Base-by-base conservation (phyloP, 2,113 vertebrate species). In the Prunella fulvescens region DNA sequence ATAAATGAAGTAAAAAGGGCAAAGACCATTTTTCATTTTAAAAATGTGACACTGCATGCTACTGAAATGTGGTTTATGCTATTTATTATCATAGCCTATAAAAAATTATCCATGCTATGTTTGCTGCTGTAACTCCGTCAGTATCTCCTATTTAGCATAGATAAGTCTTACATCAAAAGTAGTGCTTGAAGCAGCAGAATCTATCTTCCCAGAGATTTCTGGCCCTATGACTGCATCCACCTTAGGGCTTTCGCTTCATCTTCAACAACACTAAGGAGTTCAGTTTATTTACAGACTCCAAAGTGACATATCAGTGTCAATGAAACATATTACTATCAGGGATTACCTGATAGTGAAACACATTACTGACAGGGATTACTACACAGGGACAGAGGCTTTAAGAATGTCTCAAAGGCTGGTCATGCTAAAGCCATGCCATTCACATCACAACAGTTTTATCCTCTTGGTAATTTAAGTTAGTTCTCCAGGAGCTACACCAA, bases 311-410 rank as follows among this genome's bases (percentile, higher is more conserved):
- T 31, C 26, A 18, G 33, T 7, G 19, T 56, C 44, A 87, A 11
- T 6, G 44, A n/a, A 89, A 74, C 7, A 35, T 11, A 4, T 33
- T 73, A 57, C 24, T 51, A 25, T 6, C 31, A 54, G 56, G 23
- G 79, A 81, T 16, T 64, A 65, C 53, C 54, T 9, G 19, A 56
- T 12, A 56, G 54, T 33, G 54, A n/a, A 88, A 73, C 7, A 37
- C 15, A 4, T 33, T 72, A 56, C 26, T 58, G 20, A 6, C 31
- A 51, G 56, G 23, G 76, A 82, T 14, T 61, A 76, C 62, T 54
- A 26, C 8, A 12, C 0, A 0, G 24, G 12, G 56, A 25, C 1
- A 33, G 51, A 5, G 11, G 17, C n/a, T 81, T 54, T 22, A 57
- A 45, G n/a, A 72, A 61, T 4, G 18, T 33, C 37, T 76, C 24